Evolutionary conservation across 2,888 invertebrate genomes (phyloP).

Genomic region (Drosophila rellima): DNA sequence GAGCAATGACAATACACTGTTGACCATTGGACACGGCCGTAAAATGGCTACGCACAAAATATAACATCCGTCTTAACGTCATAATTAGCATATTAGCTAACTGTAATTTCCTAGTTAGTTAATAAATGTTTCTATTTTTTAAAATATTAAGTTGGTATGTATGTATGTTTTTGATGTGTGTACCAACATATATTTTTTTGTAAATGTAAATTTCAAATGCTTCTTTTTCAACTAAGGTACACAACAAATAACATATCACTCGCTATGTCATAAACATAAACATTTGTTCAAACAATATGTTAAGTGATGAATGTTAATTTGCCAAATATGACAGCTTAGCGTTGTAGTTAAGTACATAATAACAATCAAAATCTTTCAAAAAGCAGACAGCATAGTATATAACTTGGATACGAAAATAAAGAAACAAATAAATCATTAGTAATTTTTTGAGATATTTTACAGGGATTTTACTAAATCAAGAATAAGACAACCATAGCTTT

Average conservation of each 20-base stretch:
- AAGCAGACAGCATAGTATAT: neutral
- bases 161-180: neutral
- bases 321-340: constrained; percentile 1
- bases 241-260: neutral
- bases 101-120: neutral
- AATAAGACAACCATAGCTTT: constrained; percentile 1
- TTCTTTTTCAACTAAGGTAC: neutral
- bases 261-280: neutral
- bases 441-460: no score
- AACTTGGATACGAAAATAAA: neutral
- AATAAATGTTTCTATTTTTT: neutral
- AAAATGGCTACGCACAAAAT: constrained; percentile 58
- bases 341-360: constrained; percentile 2
- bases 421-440: neutral
- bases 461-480: no score
- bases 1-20: constrained; percentile 51
- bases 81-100: neutral
- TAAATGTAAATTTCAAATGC: neutral
- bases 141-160: neutral
- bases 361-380: neutral
- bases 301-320: neutral
- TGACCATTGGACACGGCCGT: constrained; percentile 68
- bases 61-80: constrained; percentile 1
- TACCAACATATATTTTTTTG: neutral
- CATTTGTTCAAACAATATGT: neutral